phyloP scores from a whole-genome alignment of 2,113 vertebrate genomes.

The Azemiops feae region DNA sequence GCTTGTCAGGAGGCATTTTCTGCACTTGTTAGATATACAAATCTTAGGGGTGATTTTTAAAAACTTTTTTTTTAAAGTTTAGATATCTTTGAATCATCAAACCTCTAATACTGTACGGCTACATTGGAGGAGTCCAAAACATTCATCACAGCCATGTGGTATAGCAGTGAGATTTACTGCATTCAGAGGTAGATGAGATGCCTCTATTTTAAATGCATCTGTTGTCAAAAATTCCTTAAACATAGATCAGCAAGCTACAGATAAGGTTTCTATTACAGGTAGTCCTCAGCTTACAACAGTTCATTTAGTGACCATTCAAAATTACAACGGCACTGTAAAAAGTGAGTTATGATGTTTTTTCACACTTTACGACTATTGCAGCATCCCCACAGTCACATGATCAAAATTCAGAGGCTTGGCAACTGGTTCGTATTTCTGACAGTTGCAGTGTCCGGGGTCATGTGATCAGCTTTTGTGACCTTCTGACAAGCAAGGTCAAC shows the following conservation, averaged over 20 bases:
- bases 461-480: too few species aligned
- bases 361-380: too few species aligned
- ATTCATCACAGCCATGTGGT: neutral
- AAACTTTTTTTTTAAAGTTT: neutral
- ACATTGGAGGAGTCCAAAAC: neutral
- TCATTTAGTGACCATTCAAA: too few species aligned
- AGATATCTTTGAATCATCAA: neutral
- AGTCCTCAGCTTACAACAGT: too few species aligned
- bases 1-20: neutral
- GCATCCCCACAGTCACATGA: too few species aligned
- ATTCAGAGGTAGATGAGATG: neutral
- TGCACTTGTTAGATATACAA: neutral
- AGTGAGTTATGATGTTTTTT: too few species aligned
- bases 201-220: neutral
- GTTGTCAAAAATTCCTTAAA: neutral
- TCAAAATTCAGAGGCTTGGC: too few species aligned
- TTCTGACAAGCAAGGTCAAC: too few species aligned
- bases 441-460: too few species aligned
- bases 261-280: neutral
- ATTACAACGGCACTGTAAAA: too few species aligned
- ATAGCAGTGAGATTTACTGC: neutral
- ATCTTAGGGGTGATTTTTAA: neutral
- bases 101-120: neutral
- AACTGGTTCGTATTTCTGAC: too few species aligned
- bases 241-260: neutral